Conservation (phyloP, 64 coral and sea anemone genomes). For the Actinia tenebrosa region DNA sequence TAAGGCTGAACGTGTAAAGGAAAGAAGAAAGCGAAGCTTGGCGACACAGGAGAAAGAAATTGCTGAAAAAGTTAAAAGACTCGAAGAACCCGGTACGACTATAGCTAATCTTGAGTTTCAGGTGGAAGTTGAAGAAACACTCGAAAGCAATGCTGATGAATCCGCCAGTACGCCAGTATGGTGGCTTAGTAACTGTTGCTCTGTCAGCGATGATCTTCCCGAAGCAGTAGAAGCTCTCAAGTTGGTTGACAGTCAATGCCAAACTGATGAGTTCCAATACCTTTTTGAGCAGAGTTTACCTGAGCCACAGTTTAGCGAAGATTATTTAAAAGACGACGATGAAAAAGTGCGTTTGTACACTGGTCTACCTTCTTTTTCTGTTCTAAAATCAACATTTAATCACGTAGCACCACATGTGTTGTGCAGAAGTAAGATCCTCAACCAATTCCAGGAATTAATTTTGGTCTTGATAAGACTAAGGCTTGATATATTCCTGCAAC, state of each 20-base stretch:
- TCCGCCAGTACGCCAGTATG: no score
- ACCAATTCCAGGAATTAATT: no score
- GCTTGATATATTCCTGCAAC: no score
- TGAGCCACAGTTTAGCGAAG: slow-evolving; percentile 15
- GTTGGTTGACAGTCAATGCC: not conserved
- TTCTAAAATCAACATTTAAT: no score
- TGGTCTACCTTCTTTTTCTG: slow-evolving; percentile 2
- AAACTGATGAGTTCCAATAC: slow-evolving; percentile 43
- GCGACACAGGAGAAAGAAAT: not conserved
- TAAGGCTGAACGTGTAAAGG: not conserved
- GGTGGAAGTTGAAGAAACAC: no score
- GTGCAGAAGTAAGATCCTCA: no score
- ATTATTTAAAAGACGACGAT: slow-evolving; percentile 13
- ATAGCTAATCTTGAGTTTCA: not conserved
- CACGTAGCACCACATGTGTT: not conserved
- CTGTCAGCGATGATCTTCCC: no score
- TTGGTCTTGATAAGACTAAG: no score
- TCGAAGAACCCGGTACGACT: slow-evolving; percentile 16
- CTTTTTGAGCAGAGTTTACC: not conserved
- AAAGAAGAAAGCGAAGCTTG: not conserved
- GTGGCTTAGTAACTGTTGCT: no score
- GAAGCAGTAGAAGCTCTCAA: no score
- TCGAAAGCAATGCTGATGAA: no score
- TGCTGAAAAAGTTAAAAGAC: not conserved
- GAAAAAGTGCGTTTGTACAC: slow-evolving; percentile 37